phyloP scores from a whole-genome alignment of 2,888 invertebrate genomes.

The Dusona sp. region DNA sequence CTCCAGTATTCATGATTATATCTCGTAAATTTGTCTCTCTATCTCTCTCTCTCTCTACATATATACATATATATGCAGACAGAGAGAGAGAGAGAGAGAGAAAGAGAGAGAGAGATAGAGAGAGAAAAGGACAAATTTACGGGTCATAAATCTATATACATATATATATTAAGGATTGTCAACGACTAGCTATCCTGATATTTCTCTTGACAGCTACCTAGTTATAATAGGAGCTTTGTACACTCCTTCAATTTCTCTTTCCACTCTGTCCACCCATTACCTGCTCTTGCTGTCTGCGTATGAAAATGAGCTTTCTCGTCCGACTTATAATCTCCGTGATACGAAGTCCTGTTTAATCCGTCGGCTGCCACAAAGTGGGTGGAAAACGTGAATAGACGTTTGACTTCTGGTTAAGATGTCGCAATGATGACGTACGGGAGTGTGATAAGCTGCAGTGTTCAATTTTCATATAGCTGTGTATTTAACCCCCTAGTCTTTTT shows the following conservation, averaged over 20 bases:
- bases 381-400: constrained; percentile 28
- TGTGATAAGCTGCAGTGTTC: constrained; percentile 43
- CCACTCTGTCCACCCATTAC: neutral
- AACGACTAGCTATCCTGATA: constrained; percentile 43
- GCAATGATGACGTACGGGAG: neutral
- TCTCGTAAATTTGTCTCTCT: too few relatives aligned
- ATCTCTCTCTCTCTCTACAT: too few relatives aligned
- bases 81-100: too few relatives aligned
- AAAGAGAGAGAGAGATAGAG: too few relatives aligned
- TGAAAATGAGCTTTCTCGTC: constrained; percentile 45
- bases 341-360: constrained; percentile 9
- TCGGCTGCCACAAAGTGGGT: neutral
- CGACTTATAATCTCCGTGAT: constrained; percentile 19
- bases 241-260: constrained; percentile 31
- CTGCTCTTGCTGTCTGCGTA: constrained; percentile 14
- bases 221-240: constrained; percentile 34
- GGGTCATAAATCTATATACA: too few relatives aligned
- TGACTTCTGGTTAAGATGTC: constrained; percentile 4
- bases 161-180: neutral
- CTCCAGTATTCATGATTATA: too few relatives aligned
- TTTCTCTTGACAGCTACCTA: constrained; percentile 48
- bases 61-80: too few relatives aligned
- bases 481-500: neutral
- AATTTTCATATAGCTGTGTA: neutral
- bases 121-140: too few relatives aligned